Evolutionary conservation across 2,113 vertebrate species (phyloP).

Genomic region (Ailuropoda melanoleuca): DNA sequence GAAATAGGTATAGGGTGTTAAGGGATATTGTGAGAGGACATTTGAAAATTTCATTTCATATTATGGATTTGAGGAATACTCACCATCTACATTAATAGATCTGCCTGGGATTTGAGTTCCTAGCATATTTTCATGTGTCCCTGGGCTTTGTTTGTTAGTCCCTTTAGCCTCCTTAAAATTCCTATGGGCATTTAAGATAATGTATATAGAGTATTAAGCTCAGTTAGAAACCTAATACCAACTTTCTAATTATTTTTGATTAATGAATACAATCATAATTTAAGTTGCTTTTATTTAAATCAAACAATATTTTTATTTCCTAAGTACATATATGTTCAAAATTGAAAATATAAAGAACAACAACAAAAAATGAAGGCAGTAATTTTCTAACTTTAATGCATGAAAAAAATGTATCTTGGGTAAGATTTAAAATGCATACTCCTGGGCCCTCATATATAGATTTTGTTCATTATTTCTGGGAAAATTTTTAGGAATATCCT

Average conservation of each 20-base stretch:
- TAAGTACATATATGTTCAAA: neutral
- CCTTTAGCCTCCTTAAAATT: neutral
- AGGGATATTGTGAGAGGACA: neutral
- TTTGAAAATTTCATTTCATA: neutral
- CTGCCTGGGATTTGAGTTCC: neutral
- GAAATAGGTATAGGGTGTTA: neutral
- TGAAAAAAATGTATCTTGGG: neutral
- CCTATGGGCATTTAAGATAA: neutral
- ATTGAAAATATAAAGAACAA: neutral
- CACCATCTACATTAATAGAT: neutral
- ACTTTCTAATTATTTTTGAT: constrained; percentile 40
- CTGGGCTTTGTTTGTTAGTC: neutral
- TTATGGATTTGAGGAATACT: neutral
- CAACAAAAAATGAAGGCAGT: neutral
- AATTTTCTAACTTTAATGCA: neutral
- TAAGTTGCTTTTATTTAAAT: constrained; percentile 45
- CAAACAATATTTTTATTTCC: neutral
- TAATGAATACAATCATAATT: constrained; percentile 23
- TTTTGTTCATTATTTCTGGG: neutral
- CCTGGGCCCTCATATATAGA: neutral
- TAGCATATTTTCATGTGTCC: neutral
- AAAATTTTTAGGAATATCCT: neutral
- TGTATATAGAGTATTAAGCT: neutral
- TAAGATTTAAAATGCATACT: neutral
- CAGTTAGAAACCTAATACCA: neutral